phyloP scores from a whole-genome alignment of 2,113 vertebrate species.

The Oriolus oriolus region DNA sequence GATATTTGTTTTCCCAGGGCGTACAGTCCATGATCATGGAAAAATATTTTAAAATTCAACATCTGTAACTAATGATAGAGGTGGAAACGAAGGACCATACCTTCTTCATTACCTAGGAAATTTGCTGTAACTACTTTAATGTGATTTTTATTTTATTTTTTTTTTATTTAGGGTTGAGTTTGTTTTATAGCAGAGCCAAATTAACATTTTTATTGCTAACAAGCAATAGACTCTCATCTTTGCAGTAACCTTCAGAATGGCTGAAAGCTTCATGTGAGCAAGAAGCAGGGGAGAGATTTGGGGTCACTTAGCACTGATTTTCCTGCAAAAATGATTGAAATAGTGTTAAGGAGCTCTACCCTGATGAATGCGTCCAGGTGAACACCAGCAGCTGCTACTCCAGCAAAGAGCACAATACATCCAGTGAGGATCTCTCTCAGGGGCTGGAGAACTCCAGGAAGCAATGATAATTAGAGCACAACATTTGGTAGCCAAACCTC shows the following conservation, averaged over 20 bases:
- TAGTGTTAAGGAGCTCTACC: neutral
- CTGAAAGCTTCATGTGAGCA: neutral
- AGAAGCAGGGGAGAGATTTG: neutral
- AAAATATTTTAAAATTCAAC: constrained; percentile 66
- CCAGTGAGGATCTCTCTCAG: neutral
- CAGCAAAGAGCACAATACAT: neutral
- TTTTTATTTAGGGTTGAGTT: neutral
- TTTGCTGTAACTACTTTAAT: constrained; percentile 1
- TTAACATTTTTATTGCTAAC: neutral
- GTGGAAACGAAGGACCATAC: constrained; percentile 45
- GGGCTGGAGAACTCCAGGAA: neutral
- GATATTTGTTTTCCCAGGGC: constrained; percentile 68
- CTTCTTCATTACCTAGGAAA: constrained; percentile 25
- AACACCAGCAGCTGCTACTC: neutral
- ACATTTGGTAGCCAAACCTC: constrained; percentile 1
- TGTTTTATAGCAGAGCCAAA: neutral
- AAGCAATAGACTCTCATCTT: neutral
- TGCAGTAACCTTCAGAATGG: neutral
- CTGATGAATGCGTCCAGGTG: neutral
- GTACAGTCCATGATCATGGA: constrained; percentile 45
- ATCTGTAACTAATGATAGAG: constrained; percentile 52
- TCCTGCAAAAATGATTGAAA: neutral
- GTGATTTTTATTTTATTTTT: constrained; percentile 1
- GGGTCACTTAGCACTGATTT: neutral
- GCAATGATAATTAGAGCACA: neutral